Evolutionary conservation across 2,113 vertebrate species (phyloP).

Genomic region (Panthera leo): DNA sequence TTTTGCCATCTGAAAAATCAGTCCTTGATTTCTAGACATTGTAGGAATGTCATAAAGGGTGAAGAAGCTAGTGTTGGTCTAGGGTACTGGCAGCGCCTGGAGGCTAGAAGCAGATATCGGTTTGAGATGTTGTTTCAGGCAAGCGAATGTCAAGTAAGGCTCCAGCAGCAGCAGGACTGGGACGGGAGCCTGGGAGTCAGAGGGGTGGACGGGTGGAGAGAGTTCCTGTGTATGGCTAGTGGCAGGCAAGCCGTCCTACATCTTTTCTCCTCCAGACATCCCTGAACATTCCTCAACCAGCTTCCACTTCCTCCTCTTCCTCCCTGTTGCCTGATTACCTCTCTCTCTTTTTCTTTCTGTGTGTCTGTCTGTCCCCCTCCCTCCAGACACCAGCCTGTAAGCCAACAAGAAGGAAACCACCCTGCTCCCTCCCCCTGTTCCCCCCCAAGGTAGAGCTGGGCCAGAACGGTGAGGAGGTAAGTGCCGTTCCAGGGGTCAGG

Average conservation of each 20-base stretch:
- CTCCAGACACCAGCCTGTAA: slow-evolving; percentile 84
- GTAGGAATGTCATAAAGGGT: background rate
- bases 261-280: background rate
- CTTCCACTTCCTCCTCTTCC: background rate
- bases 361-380: slow-evolving; percentile 73
- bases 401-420: slow-evolving; percentile 87
- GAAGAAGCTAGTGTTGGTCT: background rate
- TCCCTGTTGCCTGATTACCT: slow-evolving; percentile 65
- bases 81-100: background rate
- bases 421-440: slow-evolving; percentile 86
- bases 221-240: background rate
- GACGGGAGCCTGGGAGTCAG: background rate
- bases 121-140: background rate
- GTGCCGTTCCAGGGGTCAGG: slow-evolving; percentile 50
- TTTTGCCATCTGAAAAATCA: background rate
- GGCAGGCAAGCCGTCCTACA: background rate
- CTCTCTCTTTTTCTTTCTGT: slow-evolving; percentile 62
- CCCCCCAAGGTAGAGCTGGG: slow-evolving; percentile 82
- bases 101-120: background rate
- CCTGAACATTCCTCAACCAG: background rate
- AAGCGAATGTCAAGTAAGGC: background rate
- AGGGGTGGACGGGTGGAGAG: accelerated
- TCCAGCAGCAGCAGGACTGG: background rate
- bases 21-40: background rate
- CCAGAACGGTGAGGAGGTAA: slow-evolving; percentile 87